Base-by-base conservation (phyloP, 2,888 invertebrate species). In the Noctuana brunneofusca region DNA sequence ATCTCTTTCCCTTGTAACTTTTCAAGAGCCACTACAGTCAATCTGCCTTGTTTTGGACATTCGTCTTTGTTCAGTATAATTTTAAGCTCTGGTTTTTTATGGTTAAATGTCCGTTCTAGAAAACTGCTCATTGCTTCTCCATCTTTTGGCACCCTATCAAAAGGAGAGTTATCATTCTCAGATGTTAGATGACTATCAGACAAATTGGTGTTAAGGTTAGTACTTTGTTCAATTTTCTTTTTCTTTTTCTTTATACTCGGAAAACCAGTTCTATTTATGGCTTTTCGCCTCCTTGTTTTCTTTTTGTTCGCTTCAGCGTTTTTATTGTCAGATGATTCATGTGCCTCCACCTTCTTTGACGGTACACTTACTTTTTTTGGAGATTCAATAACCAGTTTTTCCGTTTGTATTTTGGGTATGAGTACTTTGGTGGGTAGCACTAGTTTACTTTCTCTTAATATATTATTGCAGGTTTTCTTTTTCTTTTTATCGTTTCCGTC, bases 231-330 rank as follows among this genome's bases (percentile, higher is more conserved):
- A 55, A 85, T 68, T 74, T 94, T 96, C 79, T 96, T 95, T 79
- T 96, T 97, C 84, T 96, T 97, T 78, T 94, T 95, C 75, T 96
- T 96, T 14, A 96, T 89, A 20, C 94, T 96, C 0, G 97, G 97
- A 80, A 97, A 97, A 3, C 97, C 97, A 16, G 97, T 97, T 71
- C 96, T 92, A 78, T 97, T 97, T 46, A 96, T 95, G 18, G 96
- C 94, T 79, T 97, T 95, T 43, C 96, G 93, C 71, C 96, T 93
- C 72, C 93, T 93, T 1, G 92, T 80, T 75, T 92, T 93, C 65
- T 93, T 90, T 70, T 87, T 88, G 27, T 75, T 73, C 0, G 69
- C 58, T 4, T 87, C 87, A 22, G 60, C 64, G 22, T 75, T 67
- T 74, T 85, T 87, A 52, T 69, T 80, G 59, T 85, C 86, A 66